phyloP scores from a whole-genome alignment of 1,140 invertebrate genomes.

The Penaeus chinensis region DNA sequence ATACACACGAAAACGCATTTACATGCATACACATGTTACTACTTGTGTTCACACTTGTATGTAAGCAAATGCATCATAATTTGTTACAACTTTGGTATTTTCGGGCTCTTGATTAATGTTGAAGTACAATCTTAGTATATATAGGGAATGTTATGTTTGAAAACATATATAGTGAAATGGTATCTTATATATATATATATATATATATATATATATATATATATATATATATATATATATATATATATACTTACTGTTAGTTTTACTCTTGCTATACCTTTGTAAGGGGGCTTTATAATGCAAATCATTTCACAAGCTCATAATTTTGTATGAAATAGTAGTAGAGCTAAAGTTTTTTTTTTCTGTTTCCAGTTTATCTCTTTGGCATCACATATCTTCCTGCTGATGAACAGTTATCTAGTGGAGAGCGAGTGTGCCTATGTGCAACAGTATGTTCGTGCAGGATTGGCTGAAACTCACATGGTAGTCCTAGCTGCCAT shows the following conservation, averaged over 20 bases:
- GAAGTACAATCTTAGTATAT: too few relatives aligned
- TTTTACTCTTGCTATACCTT: too few relatives aligned
- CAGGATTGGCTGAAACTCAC: slow-evolving; percentile 80
- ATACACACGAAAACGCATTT: not conserved
- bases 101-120: too few relatives aligned
- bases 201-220: too few relatives aligned
- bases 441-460: slow-evolving; percentile 73
- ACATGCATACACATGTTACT: not conserved
- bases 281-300: too few relatives aligned
- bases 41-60: not conserved
- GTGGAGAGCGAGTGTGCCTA: slow-evolving; percentile 75
- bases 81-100: not conserved
- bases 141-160: too few relatives aligned
- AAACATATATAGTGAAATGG: too few relatives aligned
- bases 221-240: too few relatives aligned
- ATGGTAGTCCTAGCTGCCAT: slow-evolving; percentile 85
- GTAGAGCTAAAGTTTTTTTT: not conserved
- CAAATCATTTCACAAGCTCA: not conserved
- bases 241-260: too few relatives aligned
- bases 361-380: slow-evolving; percentile 78
- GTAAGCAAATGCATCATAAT: not conserved
- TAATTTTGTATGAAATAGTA: not conserved
- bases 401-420: slow-evolving; percentile 79
- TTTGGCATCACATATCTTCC: slow-evolving; percentile 82
- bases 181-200: too few relatives aligned